phyloP scores from a whole-genome alignment of 1,140 invertebrate genomes.

The Agraylea sexmaculata region DNA sequence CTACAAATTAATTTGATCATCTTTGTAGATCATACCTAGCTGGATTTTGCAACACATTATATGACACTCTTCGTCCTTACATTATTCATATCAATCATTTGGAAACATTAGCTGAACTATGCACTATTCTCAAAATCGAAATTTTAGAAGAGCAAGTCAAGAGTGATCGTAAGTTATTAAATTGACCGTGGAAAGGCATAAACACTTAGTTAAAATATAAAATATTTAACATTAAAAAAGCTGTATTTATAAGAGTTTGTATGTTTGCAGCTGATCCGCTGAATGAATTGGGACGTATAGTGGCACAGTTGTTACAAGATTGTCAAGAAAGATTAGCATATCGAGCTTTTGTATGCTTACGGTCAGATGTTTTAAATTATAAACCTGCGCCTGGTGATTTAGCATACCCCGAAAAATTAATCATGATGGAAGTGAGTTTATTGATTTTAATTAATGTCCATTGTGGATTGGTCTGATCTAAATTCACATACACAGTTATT shows the following conservation, averaged over 20 bases:
- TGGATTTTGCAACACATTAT: conserved; percentile 76
- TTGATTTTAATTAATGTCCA: neutral
- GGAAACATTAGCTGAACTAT: conserved; percentile 94
- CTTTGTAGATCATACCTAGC: conserved; percentile 60
- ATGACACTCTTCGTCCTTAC: conserved; percentile 87
- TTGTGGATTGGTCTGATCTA: conserved; percentile 1
- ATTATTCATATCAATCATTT: conserved; percentile 96
- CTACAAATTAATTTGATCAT: conserved; percentile 4
- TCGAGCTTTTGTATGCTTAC: conserved; percentile 86
- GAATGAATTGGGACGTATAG: conserved; percentile 72
- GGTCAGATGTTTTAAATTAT: conserved; percentile 81
- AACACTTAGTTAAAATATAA: too few relatives aligned
- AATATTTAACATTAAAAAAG: conserved; percentile 1
- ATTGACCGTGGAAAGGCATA: too few relatives aligned
- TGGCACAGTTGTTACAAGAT: conserved; percentile 85
- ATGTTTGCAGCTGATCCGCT: conserved; percentile 43
- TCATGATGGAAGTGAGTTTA: conserved; percentile 80
- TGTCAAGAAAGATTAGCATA: conserved; percentile 95
- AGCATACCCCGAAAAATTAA: conserved; percentile 92
- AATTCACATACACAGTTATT: too few relatives aligned
- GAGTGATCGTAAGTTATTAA: conserved; percentile 59
- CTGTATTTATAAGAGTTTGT: neutral
- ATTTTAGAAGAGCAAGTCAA: conserved; percentile 90
- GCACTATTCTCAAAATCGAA: conserved; percentile 84
- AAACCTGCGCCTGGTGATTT: conserved; percentile 88